Evolutionary conservation across 2,888 invertebrate genomes (phyloP).

Genomic region (Hipparchia semele): DNA sequence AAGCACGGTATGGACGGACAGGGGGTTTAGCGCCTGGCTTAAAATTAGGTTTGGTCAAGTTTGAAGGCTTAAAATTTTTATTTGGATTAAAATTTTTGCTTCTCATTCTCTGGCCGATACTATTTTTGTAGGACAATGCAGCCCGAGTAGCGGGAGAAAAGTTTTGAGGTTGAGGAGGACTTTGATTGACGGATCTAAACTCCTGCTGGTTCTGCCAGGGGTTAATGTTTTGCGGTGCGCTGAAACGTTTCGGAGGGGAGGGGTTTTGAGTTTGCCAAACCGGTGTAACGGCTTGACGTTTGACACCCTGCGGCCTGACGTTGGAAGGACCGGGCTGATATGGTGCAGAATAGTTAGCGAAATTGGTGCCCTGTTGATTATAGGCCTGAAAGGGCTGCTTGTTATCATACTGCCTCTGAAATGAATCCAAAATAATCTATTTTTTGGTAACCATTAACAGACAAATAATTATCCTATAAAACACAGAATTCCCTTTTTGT

Average conservation of each 20-base stretch:
- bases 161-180: constrained; percentile 26
- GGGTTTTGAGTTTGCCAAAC: constrained; percentile 44
- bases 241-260: constrained; percentile 49
- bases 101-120: constrained; percentile 41
- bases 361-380: constrained; percentile 40
- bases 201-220: constrained; percentile 33
- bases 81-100: constrained; percentile 35
- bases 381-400: constrained; percentile 47
- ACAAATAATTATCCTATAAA: background rate
- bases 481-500: background rate
- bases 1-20: constrained; percentile 36
- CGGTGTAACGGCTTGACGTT: constrained; percentile 53
- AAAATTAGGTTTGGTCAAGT: constrained; percentile 51
- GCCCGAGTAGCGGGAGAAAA: constrained; percentile 4
- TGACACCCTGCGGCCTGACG: constrained; percentile 47
- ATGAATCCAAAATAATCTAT: constrained; percentile 48
- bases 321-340: constrained; percentile 47
- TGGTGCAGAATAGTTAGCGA: constrained; percentile 40
- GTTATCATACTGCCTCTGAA: constrained; percentile 60
- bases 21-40: constrained; percentile 47
- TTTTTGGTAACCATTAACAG: constrained; percentile 12
- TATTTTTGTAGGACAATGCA: constrained; percentile 43
- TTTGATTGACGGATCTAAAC: constrained; percentile 7
- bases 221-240: constrained; percentile 40
- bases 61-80: constrained; percentile 50